Percentiles rank a stretch among this genome's conserved stretches.
Evolutionary conservation across 2,888 invertebrate species (phyloP).

Genomic region (Zaprionus obscuricornis): DNA sequence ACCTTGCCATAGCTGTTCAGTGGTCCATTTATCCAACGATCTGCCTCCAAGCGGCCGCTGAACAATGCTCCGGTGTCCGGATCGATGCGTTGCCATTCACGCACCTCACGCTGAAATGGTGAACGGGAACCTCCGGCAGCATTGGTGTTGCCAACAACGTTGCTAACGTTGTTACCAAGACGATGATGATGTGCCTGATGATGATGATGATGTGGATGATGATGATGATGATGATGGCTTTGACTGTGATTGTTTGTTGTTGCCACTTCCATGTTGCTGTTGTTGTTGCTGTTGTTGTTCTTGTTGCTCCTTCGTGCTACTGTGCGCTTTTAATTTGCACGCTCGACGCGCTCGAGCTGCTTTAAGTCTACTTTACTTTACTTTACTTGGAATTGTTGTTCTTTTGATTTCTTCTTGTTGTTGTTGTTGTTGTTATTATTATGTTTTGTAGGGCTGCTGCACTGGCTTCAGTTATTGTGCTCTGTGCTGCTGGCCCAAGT

Average conservation of each 20-base stretch:
- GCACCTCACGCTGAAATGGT: conserved; percentile 84
- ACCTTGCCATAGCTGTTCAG: conserved; percentile 84
- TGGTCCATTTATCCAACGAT: conserved; percentile 84
- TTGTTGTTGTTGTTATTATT: conserved; percentile 14
- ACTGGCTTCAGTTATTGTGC: conserved; percentile 40
- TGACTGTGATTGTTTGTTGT: conserved; percentile 80
- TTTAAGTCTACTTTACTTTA: conserved; percentile 2
- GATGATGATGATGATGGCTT: conserved; percentile 72
- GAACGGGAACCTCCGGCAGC: conserved; percentile 73
- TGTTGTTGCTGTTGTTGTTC: conserved; percentile 26
- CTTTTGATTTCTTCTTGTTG: conserved; percentile 21
- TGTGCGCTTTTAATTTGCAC: conserved; percentile 79
- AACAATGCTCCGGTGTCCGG: conserved; percentile 83
- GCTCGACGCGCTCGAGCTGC: conserved; percentile 69
- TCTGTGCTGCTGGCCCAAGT: conserved; percentile 38
- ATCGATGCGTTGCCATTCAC: conserved; percentile 84
- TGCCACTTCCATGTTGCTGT: conserved; percentile 73
- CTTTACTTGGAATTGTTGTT: conserved; percentile 8
- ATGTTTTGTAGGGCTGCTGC: conserved; percentile 50
- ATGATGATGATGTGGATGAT: conserved; percentile 48
- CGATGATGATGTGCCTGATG: conserved; percentile 16
- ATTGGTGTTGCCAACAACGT: conserved; percentile 14
- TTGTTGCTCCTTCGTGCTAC: conserved; percentile 56
- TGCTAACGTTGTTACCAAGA: conserved; percentile 17
- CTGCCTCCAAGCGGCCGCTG: conserved; percentile 83